A percentile compares a stretch with the other conserved stretches of the same genome.
Evolutionary conservation across 2,797 vertebrate species (phyloP).

Genomic region (Phoeniculus purpureus): DNA sequence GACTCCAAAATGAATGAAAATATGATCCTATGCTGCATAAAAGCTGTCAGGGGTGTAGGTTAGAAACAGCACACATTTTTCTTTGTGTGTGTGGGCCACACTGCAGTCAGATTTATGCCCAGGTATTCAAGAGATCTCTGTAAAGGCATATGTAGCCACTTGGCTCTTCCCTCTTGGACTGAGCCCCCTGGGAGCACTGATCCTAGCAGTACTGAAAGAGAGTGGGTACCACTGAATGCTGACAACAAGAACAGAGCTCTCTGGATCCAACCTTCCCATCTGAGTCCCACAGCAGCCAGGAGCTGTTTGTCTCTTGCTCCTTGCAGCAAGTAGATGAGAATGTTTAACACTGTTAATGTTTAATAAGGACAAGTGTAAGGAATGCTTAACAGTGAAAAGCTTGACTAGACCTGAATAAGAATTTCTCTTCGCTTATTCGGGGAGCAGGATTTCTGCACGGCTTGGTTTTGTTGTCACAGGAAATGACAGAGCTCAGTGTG

Average conservation of each 20-base stretch:
- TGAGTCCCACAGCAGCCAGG: not conserved
- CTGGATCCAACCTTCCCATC: not conserved
- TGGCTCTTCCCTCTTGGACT: not conserved
- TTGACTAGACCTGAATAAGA: not conserved
- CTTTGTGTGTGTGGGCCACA: not conserved
- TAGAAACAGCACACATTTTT: not conserved
- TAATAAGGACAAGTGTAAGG: not conserved
- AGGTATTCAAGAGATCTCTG: not conserved
- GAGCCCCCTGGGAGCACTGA: not conserved
- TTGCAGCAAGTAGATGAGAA: not conserved
- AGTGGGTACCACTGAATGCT: not conserved
- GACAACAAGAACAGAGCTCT: not conserved
- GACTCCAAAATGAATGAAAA: not conserved
- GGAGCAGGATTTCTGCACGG: conserved; percentile 28
- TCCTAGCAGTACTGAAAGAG: not conserved
- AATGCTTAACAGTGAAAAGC: not conserved
- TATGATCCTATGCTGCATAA: not conserved
- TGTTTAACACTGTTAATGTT: not conserved
- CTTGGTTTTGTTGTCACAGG: not conserved
- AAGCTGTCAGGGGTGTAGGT: not conserved
- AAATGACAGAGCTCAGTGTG: not conserved
- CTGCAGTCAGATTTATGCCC: not conserved
- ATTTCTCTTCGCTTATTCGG: not conserved
- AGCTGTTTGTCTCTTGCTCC: not conserved
- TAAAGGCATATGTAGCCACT: not conserved